Evolutionary conservation across 2,888 invertebrate species (phyloP), one percentile per base, ranked within the genome.

Genomic region (Crematogaster levior): DNA sequence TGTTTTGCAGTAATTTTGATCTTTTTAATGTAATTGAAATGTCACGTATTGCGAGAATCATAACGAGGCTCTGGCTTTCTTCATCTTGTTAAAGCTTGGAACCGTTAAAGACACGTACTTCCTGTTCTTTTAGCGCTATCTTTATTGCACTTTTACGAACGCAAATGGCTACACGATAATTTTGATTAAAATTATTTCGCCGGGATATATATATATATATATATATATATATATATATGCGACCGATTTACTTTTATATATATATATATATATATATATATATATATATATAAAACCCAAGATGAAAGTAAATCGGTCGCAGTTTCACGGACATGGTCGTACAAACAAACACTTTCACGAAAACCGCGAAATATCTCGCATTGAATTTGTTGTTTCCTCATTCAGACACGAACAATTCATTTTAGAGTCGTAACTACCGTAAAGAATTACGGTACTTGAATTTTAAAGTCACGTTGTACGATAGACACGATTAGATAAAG

Each of bases 281-380:
- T n/a, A n/a, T n/a, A 15, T 18, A 5, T 46, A 46, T 46, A 18
- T 46, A 46, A 30, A 18, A 74, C 18, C 27, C n/a, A n/a, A n/a
- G 51, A 88, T 58, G 73, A 84, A 86, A 83, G 84, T 88, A 88
- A n/a, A 84, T 80, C 65, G 83, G 77, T 58, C 34, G 56, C 21
- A 70, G 68, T 82, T 86, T 87, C 84, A 88, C 73, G 88, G 80
- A 37, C 88, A 84, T 63, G 73, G 58, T 10, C 63, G 51, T 70
- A 10, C 56, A 65, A 72, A 68, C 40, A 66, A 77, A 72, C 53
- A 30, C 53, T 79, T 79, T 79, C 56, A 79, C 73, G 9, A 37
- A 24, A 24, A 51, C n/a, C 51, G 30, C 30, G 10, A 30, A 56
- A 43, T 77, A 72, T 34, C 4, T 18, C 34, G 18, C 21, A 3